Percentiles rank a stretch among this genome's conserved stretches.
phyloP scores from a whole-genome alignment of 1,140 invertebrate species.

The Rhynchophorus ferrugineus region DNA sequence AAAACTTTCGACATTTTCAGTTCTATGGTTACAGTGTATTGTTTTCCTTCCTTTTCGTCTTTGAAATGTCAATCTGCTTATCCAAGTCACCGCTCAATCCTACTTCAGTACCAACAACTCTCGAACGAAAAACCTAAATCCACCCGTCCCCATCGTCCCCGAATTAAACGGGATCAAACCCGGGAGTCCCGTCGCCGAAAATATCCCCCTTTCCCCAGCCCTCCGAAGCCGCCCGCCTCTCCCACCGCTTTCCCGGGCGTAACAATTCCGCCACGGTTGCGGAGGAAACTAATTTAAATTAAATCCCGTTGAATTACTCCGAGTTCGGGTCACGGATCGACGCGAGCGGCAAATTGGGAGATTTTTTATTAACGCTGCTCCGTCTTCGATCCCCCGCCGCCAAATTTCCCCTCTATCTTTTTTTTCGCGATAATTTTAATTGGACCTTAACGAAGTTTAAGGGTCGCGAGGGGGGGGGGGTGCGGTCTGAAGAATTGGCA shows the following conservation, averaged over 20 bases:
- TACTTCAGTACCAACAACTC: no score
- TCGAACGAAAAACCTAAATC: no score
- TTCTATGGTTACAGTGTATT: no score
- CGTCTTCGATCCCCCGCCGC: neutral
- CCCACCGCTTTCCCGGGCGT: no score
- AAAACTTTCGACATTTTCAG: no score
- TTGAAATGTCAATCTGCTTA: no score
- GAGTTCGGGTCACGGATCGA: constrained; percentile 15
- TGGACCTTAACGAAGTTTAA: neutral
- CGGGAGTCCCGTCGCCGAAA: no score
- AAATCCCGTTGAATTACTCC: constrained; percentile 40
- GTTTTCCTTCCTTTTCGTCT: no score
- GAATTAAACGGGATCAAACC: neutral
- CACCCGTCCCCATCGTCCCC: neutral
- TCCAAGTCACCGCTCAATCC: no score
- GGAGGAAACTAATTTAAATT: constrained; percentile 41
- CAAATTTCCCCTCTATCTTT: neutral
- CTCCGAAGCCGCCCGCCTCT: neutral
- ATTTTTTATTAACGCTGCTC: constrained; percentile 19
- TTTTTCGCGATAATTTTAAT: neutral
- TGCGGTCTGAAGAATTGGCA: neutral
- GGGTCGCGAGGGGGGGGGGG: neutral
- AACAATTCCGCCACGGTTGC: constrained; percentile 33
- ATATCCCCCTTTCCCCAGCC: neutral
- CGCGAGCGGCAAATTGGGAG: constrained; percentile 18